Conservation (phyloP, 2,888 invertebrate species). For the Ochlodes sylvanus region DNA sequence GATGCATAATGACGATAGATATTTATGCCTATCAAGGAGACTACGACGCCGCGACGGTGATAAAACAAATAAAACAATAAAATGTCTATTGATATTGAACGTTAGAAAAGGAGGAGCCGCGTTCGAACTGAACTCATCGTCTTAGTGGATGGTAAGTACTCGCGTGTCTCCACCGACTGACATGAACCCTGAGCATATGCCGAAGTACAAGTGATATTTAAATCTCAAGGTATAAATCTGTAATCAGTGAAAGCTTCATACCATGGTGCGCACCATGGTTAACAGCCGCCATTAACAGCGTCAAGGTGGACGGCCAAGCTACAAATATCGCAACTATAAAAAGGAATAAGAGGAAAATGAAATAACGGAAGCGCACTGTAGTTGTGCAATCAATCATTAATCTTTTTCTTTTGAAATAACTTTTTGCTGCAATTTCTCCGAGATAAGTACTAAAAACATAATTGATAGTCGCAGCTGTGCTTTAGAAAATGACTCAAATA, state of each 20-base stretch:
- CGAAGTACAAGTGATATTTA: not conserved
- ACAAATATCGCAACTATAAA: not conserved
- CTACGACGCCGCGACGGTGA: too few relatives aligned
- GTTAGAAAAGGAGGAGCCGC: not conserved
- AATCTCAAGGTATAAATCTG: constrained; percentile 5
- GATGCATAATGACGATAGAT: too few relatives aligned
- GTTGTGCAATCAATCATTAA: constrained; percentile 5
- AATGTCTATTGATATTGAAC: too few relatives aligned
- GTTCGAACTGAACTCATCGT: not conserved
- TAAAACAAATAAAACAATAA: too few relatives aligned
- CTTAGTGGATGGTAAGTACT: not conserved
- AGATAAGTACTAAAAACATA: constrained; percentile 1
- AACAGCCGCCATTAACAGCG: not conserved
- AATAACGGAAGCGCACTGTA: constrained; percentile 5
- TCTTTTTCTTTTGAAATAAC: not conserved
- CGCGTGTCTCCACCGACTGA: not conserved
- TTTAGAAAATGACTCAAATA: not conserved
- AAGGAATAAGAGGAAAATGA: constrained; percentile 2
- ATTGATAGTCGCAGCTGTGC: not conserved
- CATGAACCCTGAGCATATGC: not conserved
- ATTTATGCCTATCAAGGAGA: too few relatives aligned
- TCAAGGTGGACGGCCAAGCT: not conserved
- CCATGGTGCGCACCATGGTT: not conserved
- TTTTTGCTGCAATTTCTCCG: not conserved
- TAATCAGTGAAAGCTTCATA: not conserved